Evolutionary conservation across 2,113 vertebrate species (phyloP), one percentile per base, ranked within the genome.

Genomic region (Chelonoidis abingdonii): DNA sequence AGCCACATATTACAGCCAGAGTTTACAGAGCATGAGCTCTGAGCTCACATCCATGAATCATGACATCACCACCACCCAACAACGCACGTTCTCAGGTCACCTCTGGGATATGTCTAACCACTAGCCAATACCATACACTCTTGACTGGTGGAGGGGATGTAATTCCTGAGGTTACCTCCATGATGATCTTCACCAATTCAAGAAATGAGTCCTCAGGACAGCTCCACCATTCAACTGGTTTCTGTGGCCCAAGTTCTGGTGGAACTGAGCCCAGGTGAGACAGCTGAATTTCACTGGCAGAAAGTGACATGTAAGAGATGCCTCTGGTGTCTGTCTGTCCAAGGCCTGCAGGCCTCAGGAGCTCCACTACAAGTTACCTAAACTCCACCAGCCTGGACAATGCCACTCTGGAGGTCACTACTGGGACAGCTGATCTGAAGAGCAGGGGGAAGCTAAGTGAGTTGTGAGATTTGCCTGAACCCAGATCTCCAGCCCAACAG

Each of bases 151-250:
- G 79, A 27, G 29, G 31, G 41, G 16, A 17, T 50, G 50, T 49
- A n/a, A 52, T 35, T 53, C 80, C 80, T 53, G 80, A 81, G 80
- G 35, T 53, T 38, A 85, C 17, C n/a, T 80, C 41, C 5, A 0
- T 1, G 0, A 21, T 38, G 35, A 47, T 38, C 49, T 31, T 16
- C 9, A 3, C 24, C 5, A 0, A 47, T 24, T n/a, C 1, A 2
- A 24, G 24, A 56, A 50, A 19, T 44, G 56, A 92, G 53, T 8
- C 31, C n/a, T 84, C 56, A n/a, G 21, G 38, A 41, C 59, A 56
- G 41, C 35, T 69, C 25, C 44, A 11, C 29, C 52, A 49, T 6
- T 65, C 78, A 21, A 49, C 10, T 92, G 49, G 57, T 17, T 59
- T 62, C 56, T 17, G 4, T 4, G 14, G 31, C 0, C 0, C 0